Base-by-base conservation (phyloP, 2,888 invertebrate genomes). In the Malacosoma neustria region DNA sequence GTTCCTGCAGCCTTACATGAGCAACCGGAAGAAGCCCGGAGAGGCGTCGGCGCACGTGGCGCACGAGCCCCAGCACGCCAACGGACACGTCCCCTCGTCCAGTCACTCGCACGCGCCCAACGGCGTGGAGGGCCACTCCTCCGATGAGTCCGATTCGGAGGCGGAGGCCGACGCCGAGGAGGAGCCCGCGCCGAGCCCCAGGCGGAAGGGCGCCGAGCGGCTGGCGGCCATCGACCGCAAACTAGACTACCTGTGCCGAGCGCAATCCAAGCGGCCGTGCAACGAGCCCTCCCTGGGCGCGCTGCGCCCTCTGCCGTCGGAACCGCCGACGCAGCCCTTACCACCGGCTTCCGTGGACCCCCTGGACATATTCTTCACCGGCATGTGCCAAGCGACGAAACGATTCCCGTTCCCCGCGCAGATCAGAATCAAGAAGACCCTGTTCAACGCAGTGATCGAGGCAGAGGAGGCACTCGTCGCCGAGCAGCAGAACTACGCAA, bases 1-100 rank as follows among this genome's bases (percentile, higher is more conserved):
- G 57, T 84, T 84, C 64, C 67, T 84, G 49, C 82, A 80, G 63
- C 84, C 84, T 33, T 72, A 82, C 65, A 84, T 84, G 84, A 71
- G 66, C 54, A 72, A 66, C 43, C 66, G 80, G 42, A 77, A 77
- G 59, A 75, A 75, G 61, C 60, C 62, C 14, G 47, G 57, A 4
- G 68, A 63, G 39, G 54, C 59, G 29, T 52, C 59, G 14, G 42
- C 40, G 15, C 33, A 11, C 33, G 22, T 14, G 36, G 32, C 40
- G 22, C 39, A 34, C 35, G 36, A 40, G 12, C 22, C 32, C 15
- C 31, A 29, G 32, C 41, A 34, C 37, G 34, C 37, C 35, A 41
- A 49, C 43, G 52, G 43, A 32, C 45, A 41, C 38, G 50, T 45
- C 22, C n/a, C n/a, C n/a, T n/a, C n/a, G n/a, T n/a, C n/a, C n/a